Evolutionary conservation across 1,140 invertebrate species (phyloP), one percentile per base, ranked within the genome.

Genomic region (Drosophila arawakana): DNA sequence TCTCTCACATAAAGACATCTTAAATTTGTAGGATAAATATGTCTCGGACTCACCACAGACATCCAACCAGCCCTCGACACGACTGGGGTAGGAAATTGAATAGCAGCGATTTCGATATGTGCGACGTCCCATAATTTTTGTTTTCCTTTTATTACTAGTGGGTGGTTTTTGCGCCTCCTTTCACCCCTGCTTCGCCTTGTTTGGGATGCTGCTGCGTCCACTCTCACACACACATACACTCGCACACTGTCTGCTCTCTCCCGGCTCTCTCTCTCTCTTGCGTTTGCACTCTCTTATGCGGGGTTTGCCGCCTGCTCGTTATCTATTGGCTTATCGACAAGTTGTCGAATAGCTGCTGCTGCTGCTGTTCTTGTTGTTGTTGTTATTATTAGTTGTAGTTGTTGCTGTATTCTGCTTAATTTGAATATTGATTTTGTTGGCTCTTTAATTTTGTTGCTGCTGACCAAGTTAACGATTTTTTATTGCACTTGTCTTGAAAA

Each of bases 31-130:
- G 25, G 3, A 5, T 5, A 43, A 10, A 5, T 43, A n/a, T 8
- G 11, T n/a, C 0, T 6, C 9, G 43, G 34, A 93, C 94, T 94
- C 91, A 96, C 95, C 95, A 86, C 94, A 95, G 93, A 95, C 93
- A 91, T 95, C 94, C 60, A 96, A 91, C 95, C 95, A 96, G 76
- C 95, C 95, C 93, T 96, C 95, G 34, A 95, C 94, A 35, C 95
- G 93, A 89, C 95, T 95, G 49, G 95, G 95, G 90, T 94, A 95
- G 73, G 92, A 92, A 73, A 94, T 91, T 47, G 85, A 78, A 69
- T 83, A 73, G 73, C 69, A 76, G 67, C 91, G 91, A 77, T 81
- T 91, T 4, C 78, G 44, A 79, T 92, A 93, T 39, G 91, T 88
- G 72, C 82, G 91, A 54, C 92, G 83, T 71, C 92, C 91, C 91